A percentile compares a stretch with the other conserved stretches of the same genome.
Evolutionary conservation across 2,888 invertebrate species (phyloP).

Genomic region (Athetis lepigone): DNA sequence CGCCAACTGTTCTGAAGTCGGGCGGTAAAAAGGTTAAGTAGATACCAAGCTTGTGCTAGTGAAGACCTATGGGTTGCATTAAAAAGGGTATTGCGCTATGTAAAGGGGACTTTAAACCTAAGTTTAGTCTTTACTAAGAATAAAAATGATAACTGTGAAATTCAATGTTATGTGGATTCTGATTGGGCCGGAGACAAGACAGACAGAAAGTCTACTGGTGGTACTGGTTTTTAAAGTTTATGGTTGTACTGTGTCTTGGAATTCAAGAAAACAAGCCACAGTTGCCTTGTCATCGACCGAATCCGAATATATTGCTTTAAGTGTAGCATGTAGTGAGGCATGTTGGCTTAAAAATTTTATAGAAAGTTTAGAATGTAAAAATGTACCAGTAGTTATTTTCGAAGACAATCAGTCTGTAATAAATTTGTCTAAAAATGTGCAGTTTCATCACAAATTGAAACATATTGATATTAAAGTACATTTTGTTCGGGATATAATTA

Average conservation of each 20-base stretch:
- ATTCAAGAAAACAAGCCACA: background rate
- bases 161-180: background rate
- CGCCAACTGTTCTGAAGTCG: too few species aligned
- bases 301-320: background rate
- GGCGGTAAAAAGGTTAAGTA: too few species aligned
- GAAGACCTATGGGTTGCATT: background rate
- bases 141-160: background rate
- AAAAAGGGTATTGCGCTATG: background rate
- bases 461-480: conserved; percentile 1
- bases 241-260: background rate
- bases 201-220: background rate
- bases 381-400: background rate
- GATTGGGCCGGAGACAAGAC: background rate
- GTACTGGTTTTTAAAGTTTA: background rate
- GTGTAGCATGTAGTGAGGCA: background rate
- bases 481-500: background rate
- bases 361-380: background rate
- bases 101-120: background rate
- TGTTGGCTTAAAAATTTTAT: background rate
- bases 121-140: background rate
- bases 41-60: conserved; percentile 7
- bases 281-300: background rate
- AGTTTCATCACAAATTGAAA: background rate
- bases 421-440: background rate
- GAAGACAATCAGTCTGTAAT: conserved; percentile 1